A percentile compares a stretch with the other conserved stretches of the same genome.
Conservation (phyloP, 1,140 invertebrate species). For the Drosophila athabasca region DNA sequence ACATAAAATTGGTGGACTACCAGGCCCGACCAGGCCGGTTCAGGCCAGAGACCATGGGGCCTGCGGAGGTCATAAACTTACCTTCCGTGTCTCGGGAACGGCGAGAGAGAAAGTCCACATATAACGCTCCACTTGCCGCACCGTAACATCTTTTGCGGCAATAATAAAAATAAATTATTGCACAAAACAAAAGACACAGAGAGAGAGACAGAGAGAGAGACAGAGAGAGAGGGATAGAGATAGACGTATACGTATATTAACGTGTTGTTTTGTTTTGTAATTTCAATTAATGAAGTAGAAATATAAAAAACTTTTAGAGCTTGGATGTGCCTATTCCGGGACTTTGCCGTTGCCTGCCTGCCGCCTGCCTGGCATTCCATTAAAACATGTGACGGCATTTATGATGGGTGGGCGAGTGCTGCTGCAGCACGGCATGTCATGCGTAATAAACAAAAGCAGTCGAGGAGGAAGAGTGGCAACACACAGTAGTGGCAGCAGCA, state of each 20-base stretch:
- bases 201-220: no score
- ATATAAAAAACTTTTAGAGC: conserved; percentile 59
- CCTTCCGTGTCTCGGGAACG: conserved; percentile 36
- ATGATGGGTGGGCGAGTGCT: conserved; percentile 59
- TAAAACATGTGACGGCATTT: conserved; percentile 74
- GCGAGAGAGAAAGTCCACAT: conserved; percentile 49
- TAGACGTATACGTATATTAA: conserved; percentile 19
- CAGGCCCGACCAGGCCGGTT: not conserved
- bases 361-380: conserved; percentile 56
- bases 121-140: conserved; percentile 25
- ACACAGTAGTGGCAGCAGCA: conserved; percentile 12
- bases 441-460: conserved; percentile 72
- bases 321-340: conserved; percentile 39
- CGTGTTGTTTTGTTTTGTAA: conserved; percentile 60
- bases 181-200: conserved; percentile 22
- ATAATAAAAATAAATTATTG: conserved; percentile 66
- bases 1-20: conserved; percentile 55
- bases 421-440: conserved; percentile 27
- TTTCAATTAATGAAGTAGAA: conserved; percentile 67
- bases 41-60: no score
- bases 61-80: conserved; percentile 36
- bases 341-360: not conserved
- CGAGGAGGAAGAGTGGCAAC: conserved; percentile 7
- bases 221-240: no score
- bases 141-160: conserved; percentile 49